A percentile compares a stretch with the other conserved stretches of the same genome.
These are phyloP conservation scores for Coelopa pilipes DNA, from an alignment of 2,888 invertebrate species.

Conservation along the genomic window DNA sequence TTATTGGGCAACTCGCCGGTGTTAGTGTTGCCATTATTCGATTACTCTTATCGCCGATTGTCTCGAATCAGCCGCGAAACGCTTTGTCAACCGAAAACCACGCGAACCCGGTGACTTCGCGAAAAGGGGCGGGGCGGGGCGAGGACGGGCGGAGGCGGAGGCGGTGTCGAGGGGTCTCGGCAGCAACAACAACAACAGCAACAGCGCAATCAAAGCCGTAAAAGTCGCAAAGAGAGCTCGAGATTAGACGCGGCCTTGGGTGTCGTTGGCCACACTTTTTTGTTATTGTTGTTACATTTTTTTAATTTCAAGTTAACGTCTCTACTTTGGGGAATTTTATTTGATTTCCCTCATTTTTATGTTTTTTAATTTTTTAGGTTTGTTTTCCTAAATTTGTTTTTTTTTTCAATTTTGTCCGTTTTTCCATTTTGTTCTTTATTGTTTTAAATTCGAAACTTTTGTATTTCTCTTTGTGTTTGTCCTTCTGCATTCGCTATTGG, in stretches of 20 bases:
- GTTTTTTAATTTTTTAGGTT: background rate
- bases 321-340: no score
- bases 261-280: background rate
- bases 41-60: no score
- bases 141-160: no score
- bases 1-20: no score
- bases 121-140: no score
- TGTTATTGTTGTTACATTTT: background rate
- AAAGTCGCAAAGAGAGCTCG: background rate
- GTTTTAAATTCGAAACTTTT: background rate
- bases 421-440: background rate
- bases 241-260: constrained; percentile 20
- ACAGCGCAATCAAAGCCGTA: background rate
- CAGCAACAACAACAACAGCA: background rate
- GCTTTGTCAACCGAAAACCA: no score
- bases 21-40: no score
- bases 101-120: no score
- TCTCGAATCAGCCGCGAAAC: no score
- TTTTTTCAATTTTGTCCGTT: background rate
- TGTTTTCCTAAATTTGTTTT: background rate
- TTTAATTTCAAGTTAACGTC: no score
- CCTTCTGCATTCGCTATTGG: background rate
- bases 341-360: constrained; percentile 1
- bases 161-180: no score
- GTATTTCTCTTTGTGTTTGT: background rate